These are phyloP conservation scores for Ellobius talpinus DNA, from an alignment of 2,113 vertebrate species.

Conservation along the genomic window DNA sequence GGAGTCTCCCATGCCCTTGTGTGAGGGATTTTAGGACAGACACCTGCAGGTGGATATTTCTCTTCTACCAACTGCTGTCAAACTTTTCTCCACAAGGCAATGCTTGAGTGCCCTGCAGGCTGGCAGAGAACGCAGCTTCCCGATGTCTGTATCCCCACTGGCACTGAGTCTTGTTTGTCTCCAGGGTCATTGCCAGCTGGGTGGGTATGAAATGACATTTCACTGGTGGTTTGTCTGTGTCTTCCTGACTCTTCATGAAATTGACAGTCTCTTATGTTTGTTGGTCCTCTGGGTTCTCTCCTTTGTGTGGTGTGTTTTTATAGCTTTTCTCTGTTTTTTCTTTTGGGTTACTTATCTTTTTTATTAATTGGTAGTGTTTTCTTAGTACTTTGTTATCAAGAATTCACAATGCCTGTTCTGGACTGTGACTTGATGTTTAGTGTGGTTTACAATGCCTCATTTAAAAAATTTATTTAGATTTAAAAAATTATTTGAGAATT, in stretches of 20 bases:
- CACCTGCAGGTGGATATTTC: background rate
- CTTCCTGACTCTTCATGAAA: conserved; percentile 10
- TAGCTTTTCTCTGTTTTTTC: conserved; percentile 22
- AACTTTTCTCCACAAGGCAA: background rate
- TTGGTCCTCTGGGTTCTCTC: background rate
- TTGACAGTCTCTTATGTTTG: background rate
- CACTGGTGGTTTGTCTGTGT: conserved; percentile 4
- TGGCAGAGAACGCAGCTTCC: no score
- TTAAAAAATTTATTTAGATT: background rate
- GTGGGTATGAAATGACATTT: background rate
- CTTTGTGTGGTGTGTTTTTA: conserved; percentile 35
- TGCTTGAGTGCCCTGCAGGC: background rate
- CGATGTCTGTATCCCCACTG: background rate
- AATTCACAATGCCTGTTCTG: background rate
- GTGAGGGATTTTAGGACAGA: background rate
- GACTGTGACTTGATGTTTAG: conserved; percentile 44
- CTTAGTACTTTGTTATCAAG: conserved; percentile 45
- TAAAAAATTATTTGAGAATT: background rate
- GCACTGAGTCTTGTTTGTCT: background rate
- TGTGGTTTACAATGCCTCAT: conserved; percentile 18
- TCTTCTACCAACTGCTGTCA: background rate
- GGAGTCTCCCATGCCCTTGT: background rate
- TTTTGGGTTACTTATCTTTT: conserved; percentile 44
- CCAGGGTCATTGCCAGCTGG: background rate
- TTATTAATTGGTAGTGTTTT: conserved; percentile 8